phyloP scores from a whole-genome alignment of 2,888 invertebrate species.

The Homarus gammarus region DNA sequence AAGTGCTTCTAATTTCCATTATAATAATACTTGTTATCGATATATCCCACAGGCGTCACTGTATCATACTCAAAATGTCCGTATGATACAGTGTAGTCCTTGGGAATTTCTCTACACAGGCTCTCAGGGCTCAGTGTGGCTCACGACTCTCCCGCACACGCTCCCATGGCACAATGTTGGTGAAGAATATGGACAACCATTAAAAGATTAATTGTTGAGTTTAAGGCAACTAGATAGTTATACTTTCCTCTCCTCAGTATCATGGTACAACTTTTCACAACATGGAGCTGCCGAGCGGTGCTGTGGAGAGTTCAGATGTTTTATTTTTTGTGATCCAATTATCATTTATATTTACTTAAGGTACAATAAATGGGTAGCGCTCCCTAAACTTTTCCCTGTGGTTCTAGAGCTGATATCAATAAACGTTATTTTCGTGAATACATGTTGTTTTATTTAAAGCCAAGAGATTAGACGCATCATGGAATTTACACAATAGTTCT shows the following conservation, averaged over 20 bases:
- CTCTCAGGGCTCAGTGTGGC: background rate
- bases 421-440: conserved; percentile 43
- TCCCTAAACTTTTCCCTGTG: conserved; percentile 40
- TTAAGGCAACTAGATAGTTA: no score
- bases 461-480: no score
- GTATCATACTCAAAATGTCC: background rate
- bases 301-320: conserved; percentile 28
- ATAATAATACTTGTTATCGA: background rate
- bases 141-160: background rate
- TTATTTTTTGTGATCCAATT: conserved; percentile 53
- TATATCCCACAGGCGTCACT: background rate
- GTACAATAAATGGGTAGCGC: conserved; percentile 48
- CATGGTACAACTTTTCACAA: background rate
- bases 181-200: background rate
- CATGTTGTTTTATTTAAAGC: background rate
- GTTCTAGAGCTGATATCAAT: conserved; percentile 42
- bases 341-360: conserved; percentile 37
- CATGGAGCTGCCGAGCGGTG: background rate
- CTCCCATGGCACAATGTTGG: background rate
- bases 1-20: conserved; percentile 80
- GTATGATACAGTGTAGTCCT: background rate
- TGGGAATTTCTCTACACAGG: background rate
- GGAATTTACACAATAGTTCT: background rate
- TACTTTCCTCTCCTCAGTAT: no score
- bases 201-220: no score